Conservation (phyloP, 2,113 vertebrate genomes). For the Smithornis capensis region DNA sequence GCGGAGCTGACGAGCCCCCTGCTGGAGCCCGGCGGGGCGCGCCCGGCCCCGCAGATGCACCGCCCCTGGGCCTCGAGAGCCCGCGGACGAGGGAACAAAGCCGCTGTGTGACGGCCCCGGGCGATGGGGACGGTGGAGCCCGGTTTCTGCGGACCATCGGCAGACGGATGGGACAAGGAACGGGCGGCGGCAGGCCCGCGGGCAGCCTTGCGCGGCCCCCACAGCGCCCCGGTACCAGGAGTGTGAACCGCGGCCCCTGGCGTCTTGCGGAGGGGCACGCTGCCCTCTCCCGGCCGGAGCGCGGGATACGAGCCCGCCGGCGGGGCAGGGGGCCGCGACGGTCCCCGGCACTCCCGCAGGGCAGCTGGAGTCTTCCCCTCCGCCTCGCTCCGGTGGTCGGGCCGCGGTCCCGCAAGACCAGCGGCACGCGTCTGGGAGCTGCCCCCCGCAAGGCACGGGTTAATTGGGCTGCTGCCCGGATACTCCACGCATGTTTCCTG, state of each 20-base stretch:
- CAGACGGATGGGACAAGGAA: not conserved
- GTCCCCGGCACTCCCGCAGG: too few species aligned
- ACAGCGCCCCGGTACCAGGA: too few species aligned
- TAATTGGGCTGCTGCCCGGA: fast-evolving
- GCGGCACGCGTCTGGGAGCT: not conserved
- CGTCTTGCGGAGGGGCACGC: not conserved
- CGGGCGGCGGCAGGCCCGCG: too few species aligned
- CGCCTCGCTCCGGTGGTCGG: too few species aligned
- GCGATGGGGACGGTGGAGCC: not conserved
- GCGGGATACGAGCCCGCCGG: not conserved
- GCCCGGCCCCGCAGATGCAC: not conserved
- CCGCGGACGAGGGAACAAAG: not conserved
- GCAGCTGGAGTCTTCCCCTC: fast-evolving
- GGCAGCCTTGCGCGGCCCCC: not conserved
- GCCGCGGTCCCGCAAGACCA: fast-evolving
- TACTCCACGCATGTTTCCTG: fast-evolving
- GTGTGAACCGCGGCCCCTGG: not conserved
- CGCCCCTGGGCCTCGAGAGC: not conserved
- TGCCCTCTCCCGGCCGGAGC: not conserved
- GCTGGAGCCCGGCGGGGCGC: not conserved
- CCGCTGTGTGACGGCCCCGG: not conserved
- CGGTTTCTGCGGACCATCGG: too few species aligned
- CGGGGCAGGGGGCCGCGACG: too few species aligned
- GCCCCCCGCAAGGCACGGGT: fast-evolving
- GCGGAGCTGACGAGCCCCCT: not conserved